Conservation (phyloP, 1,140 invertebrate genomes). For the Heliconius nattereri region DNA sequence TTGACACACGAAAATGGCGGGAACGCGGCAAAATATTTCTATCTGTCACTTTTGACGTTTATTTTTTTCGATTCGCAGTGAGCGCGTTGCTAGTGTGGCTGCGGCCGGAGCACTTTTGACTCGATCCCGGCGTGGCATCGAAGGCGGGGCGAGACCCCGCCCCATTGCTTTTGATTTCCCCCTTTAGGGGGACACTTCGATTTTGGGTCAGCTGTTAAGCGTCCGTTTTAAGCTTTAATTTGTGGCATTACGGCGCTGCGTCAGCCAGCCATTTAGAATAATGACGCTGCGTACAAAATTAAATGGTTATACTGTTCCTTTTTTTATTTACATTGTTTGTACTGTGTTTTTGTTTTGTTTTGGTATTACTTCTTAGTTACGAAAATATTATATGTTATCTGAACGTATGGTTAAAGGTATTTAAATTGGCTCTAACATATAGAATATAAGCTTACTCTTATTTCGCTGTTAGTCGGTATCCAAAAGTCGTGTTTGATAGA, state of each 20-base stretch:
- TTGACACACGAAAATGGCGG: slow-evolving; percentile 10
- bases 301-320: slow-evolving; percentile 52
- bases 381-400: not conserved
- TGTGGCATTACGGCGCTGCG: slow-evolving; percentile 74
- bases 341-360: not conserved
- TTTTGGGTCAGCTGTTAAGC: slow-evolving; percentile 80
- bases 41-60: slow-evolving; percentile 44
- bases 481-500: too few species aligned
- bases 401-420: not conserved
- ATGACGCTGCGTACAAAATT: slow-evolving; percentile 64
- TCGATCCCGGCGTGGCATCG: slow-evolving; percentile 58
- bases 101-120: slow-evolving; percentile 73
- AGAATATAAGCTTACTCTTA: too few species aligned
- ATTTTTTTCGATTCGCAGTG: slow-evolving; percentile 44
- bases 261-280: slow-evolving; percentile 73
- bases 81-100: slow-evolving; percentile 60
- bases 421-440: too few species aligned
- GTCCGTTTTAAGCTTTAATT: slow-evolving; percentile 81
- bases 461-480: too few species aligned
- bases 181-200: slow-evolving; percentile 61
- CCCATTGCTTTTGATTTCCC: slow-evolving; percentile 72
- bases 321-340: slow-evolving; percentile 40
- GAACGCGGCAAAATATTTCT: slow-evolving; percentile 15
- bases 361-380: not conserved
- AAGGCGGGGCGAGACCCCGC: slow-evolving; percentile 73